These are phyloP conservation scores for Ophion costatus DNA, from an alignment of 2,888 invertebrate species.

Conservation along the genomic window DNA sequence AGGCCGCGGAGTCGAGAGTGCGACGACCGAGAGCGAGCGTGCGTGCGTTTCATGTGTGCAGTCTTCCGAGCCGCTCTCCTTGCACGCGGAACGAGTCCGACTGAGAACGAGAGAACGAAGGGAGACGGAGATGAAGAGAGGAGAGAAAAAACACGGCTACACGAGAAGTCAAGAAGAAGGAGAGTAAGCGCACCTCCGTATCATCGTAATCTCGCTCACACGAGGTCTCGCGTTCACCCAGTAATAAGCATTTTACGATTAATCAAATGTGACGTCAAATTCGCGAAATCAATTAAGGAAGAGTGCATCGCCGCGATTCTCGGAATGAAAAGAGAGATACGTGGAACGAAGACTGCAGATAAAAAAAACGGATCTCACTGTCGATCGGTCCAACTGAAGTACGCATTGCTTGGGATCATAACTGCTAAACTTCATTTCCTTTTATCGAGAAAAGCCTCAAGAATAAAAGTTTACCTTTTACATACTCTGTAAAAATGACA, in stretches of 20 bases:
- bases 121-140: conserved; percentile 8
- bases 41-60: conserved; percentile 28
- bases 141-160: conserved; percentile 11
- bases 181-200: conserved; percentile 42
- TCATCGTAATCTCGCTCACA: conserved; percentile 42
- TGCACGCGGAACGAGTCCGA: conserved; percentile 59
- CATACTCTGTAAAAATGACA: no score
- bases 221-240: conserved; percentile 61
- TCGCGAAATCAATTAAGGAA: conserved; percentile 62
- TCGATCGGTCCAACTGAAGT: conserved; percentile 26
- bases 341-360: conserved; percentile 16
- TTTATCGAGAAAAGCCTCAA: no score
- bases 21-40: conserved; percentile 62
- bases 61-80: conserved; percentile 2
- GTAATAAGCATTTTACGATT: conserved; percentile 64
- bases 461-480: no score
- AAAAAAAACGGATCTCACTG: not conserved
- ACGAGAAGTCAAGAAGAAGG: conserved; percentile 46
- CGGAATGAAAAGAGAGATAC: conserved; percentile 37
- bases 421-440: no score
- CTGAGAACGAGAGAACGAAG: conserved; percentile 29
- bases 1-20: conserved; percentile 62
- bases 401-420: no score
- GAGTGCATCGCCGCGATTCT: conserved; percentile 57
- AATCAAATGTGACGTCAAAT: conserved; percentile 61